phyloP scores from a whole-genome alignment of 2,797 vertebrate species.

The Syngnathus rostellatus region DNA sequence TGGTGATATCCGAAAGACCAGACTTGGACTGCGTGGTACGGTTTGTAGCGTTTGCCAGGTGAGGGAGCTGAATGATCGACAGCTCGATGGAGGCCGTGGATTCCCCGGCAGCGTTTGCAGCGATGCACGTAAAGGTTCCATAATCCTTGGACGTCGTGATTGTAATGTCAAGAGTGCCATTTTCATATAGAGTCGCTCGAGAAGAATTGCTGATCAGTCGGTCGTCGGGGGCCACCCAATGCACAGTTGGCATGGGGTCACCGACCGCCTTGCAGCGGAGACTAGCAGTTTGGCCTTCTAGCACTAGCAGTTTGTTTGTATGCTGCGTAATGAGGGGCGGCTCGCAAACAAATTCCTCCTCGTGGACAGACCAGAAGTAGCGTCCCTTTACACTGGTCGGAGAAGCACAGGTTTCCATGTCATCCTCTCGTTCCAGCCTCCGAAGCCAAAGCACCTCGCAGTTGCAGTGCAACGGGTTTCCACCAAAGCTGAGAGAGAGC shows the following conservation, averaged over 20 bases:
- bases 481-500: constrained; percentile 91
- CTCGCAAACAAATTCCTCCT: constrained; percentile 95
- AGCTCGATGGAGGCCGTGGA: constrained; percentile 90
- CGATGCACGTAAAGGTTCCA: constrained; percentile 93
- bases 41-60: constrained; percentile 85
- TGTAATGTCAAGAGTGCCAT: constrained; percentile 90
- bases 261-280: constrained; percentile 95
- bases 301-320: constrained; percentile 86
- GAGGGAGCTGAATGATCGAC: constrained; percentile 94
- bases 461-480: constrained; percentile 95
- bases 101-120: constrained; percentile 93
- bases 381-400: constrained; percentile 85
- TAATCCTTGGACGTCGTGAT: constrained; percentile 94
- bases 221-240: constrained; percentile 94
- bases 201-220: constrained; percentile 91
- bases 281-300: constrained; percentile 91
- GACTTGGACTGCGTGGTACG: constrained; percentile 82
- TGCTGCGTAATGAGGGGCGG: constrained; percentile 94
- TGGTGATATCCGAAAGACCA: constrained; percentile 93
- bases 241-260: constrained; percentile 88
- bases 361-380: constrained; percentile 93
- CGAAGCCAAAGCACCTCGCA: constrained; percentile 95
- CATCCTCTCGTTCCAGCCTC: constrained; percentile 85
- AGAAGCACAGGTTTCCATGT: constrained; percentile 97
- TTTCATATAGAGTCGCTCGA: constrained; percentile 82